These are phyloP conservation scores for Myotis yumanensis DNA, from an alignment of 2,113 vertebrate species.

Conservation along the genomic window DNA sequence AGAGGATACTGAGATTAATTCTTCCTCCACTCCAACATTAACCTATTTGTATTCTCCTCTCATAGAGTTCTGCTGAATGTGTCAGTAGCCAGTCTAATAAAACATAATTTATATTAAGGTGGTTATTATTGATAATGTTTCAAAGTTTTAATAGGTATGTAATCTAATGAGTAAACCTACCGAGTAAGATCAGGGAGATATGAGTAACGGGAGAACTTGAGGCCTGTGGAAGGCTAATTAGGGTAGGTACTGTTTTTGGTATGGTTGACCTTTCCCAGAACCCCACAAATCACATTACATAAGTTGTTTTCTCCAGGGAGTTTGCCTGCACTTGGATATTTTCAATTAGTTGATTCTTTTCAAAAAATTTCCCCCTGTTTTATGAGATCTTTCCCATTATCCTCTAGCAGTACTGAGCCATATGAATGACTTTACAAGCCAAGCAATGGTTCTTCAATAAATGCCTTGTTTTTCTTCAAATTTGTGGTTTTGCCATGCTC, in stretches of 20 bases:
- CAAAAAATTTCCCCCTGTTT: conserved; percentile 18
- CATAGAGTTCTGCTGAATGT: not conserved
- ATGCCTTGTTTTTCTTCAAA: conserved; percentile 22
- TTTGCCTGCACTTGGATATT: conserved; percentile 57
- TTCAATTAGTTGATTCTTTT: conserved; percentile 57
- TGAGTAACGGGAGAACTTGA: not conserved
- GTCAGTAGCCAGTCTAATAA: not conserved
- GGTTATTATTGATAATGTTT: not conserved
- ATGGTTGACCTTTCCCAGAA: conserved; percentile 56
- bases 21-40: not conserved
- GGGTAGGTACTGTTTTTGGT: conserved; percentile 26
- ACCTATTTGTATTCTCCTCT: not conserved
- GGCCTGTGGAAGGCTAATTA: not conserved
- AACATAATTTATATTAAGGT: not conserved
- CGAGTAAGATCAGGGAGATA: not conserved
- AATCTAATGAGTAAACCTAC: not conserved
- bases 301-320: conserved; percentile 51
- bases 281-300: conserved; percentile 48
- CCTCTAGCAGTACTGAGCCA: not conserved
- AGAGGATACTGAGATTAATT: not conserved
- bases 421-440: conserved; percentile 53
- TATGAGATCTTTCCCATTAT: conserved; percentile 55
- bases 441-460: not conserved
- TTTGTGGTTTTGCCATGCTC: conserved; percentile 18
- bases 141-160: not conserved